Conservation (phyloP, 2,797 vertebrate genomes). For the Tauraco hartlaubi region DNA sequence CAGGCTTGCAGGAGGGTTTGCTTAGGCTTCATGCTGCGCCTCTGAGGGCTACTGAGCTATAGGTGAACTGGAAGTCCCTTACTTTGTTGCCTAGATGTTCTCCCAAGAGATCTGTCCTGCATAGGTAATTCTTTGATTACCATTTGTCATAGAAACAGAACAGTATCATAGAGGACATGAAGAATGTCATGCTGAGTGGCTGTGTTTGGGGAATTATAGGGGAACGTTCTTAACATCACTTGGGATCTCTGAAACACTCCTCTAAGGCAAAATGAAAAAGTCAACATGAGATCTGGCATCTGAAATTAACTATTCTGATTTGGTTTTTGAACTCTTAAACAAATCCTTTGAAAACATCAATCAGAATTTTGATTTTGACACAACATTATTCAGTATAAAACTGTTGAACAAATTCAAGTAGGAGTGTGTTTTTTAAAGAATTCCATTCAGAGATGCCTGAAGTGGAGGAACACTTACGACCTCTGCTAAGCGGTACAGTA, state of each 20-base stretch:
- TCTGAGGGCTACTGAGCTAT: neutral
- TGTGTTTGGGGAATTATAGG: neutral
- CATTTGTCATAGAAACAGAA: neutral
- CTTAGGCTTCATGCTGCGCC: neutral
- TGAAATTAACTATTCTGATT: slow-evolving; percentile 5
- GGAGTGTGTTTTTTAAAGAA: neutral
- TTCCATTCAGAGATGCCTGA: neutral
- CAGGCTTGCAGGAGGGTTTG: neutral
- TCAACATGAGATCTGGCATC: neutral
- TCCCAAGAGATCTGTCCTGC: neutral
- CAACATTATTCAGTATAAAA: neutral
- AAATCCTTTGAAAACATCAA: neutral
- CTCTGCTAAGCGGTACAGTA: neutral
- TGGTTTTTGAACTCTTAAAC: neutral
- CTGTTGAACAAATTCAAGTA: neutral
- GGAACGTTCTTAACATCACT: neutral
- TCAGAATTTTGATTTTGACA: neutral
- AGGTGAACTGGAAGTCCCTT: neutral
- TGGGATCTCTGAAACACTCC: neutral
- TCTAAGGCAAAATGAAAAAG: neutral
- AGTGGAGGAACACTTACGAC: neutral
- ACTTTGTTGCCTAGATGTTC: neutral
- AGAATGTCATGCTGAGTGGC: neutral
- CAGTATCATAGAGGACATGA: neutral
- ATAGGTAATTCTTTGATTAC: neutral